These are phyloP conservation scores for Drosophila falleni DNA, from an alignment of 2,888 invertebrate genomes.

Conservation along the genomic window DNA sequence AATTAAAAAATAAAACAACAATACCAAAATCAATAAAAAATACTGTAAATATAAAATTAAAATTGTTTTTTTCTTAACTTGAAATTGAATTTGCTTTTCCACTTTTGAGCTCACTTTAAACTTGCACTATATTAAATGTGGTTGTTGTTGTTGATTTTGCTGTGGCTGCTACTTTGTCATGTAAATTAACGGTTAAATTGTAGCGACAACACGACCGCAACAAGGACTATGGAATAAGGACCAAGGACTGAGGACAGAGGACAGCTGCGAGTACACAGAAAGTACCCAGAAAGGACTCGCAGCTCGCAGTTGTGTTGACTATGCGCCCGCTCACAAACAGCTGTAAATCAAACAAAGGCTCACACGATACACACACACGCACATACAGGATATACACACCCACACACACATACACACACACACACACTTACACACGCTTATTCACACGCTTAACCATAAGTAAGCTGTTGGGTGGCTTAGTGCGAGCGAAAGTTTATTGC, in stretches of 20 bases:
- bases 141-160: slow-evolving; percentile 8
- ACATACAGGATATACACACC: slow-evolving; percentile 12
- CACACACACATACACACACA: slow-evolving; percentile 5
- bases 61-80: background rate
- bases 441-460: slow-evolving; percentile 43
- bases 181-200: slow-evolving; percentile 76
- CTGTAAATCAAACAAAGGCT: slow-evolving; percentile 58
- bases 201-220: slow-evolving; percentile 52
- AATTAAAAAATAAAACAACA: too few relatives aligned
- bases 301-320: slow-evolving; percentile 14
- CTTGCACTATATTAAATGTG: slow-evolving; percentile 1
- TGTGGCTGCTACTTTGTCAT: slow-evolving; percentile 71
- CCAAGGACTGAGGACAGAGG: background rate
- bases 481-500: slow-evolving; percentile 63
- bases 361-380: slow-evolving; percentile 28
- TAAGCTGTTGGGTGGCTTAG: slow-evolving; percentile 61
- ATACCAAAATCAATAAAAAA: too few relatives aligned
- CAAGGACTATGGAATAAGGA: slow-evolving; percentile 22
- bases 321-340: slow-evolving; percentile 24
- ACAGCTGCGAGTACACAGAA: slow-evolving; percentile 8
- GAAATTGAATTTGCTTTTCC: background rate
- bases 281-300: slow-evolving; percentile 15
- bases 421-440: slow-evolving; percentile 8
- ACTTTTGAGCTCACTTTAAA: slow-evolving; percentile 6
- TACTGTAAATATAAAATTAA: background rate